Percentiles rank a stretch among this genome's conserved stretches.
These are phyloP conservation scores for Malurus alboscapulatus DNA, from an alignment of 2,113 vertebrate species.

Conservation along the genomic window DNA sequence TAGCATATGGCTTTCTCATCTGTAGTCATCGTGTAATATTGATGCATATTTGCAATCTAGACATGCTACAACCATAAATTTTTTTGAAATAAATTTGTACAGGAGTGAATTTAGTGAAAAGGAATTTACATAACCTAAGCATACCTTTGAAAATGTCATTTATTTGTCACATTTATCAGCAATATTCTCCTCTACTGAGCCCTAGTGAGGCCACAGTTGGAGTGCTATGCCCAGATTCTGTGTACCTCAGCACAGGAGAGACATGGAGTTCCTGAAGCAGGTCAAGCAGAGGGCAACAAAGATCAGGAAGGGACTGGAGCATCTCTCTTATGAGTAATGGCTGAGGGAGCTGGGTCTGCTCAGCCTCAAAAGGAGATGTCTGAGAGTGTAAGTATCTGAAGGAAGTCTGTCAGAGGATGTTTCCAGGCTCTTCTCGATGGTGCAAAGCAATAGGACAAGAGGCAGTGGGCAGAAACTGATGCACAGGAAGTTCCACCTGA, in stretches of 20 bases:
- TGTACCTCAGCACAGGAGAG: background rate
- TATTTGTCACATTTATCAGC: background rate
- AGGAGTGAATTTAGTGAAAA: background rate
- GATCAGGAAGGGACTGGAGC: background rate
- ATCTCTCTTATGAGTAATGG: background rate
- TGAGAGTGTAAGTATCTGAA: background rate
- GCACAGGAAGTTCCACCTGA: background rate
- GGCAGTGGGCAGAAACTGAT: fast-evolving
- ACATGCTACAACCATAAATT: background rate
- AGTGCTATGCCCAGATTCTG: background rate
- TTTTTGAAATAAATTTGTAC: background rate
- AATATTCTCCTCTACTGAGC: background rate
- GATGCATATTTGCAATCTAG: background rate
- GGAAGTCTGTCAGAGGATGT: background rate
- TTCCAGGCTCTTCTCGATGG: background rate
- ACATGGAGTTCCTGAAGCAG: background rate
- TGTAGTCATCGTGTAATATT: background rate
- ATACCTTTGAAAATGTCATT: background rate
- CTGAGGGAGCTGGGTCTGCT: background rate
- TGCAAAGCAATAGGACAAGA: background rate
- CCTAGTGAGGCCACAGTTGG: background rate
- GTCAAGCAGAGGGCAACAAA: background rate
- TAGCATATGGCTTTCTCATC: background rate
- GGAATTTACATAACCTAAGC: background rate
- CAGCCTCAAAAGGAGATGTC: background rate